These are phyloP conservation scores for Cebidichthys violaceus DNA, from an alignment of 2,113 vertebrate species.

Conservation along the genomic window DNA sequence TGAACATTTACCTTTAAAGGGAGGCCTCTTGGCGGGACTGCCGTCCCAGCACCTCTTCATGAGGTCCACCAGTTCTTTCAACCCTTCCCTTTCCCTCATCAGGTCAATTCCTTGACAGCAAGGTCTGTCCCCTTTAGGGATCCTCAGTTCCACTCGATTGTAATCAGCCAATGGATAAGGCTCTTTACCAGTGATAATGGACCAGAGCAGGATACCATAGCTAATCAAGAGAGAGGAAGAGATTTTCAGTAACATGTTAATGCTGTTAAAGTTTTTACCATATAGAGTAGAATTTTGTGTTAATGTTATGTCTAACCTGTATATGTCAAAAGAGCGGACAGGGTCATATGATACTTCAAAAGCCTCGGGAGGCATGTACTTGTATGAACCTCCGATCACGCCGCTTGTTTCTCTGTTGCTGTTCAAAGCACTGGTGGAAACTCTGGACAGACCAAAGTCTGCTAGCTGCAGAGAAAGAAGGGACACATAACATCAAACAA, in stretches of 20 bases:
- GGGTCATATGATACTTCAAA: constrained; percentile 66
- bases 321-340: constrained; percentile 79
- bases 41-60: constrained; percentile 61
- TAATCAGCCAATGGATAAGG: constrained; percentile 56
- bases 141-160: background rate
- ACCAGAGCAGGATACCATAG: constrained; percentile 81
- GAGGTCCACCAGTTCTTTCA: constrained; percentile 58
- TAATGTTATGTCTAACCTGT: constrained; percentile 74
- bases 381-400: constrained; percentile 71
- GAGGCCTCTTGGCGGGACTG: constrained; percentile 20
- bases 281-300: background rate
- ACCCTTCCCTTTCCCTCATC: background rate
- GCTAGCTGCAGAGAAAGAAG: constrained; percentile 79
- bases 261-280: background rate
- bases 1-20: constrained; percentile 24
- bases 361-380: constrained; percentile 87
- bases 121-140: constrained; percentile 37
- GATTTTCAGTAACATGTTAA: background rate
- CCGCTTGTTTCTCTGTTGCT: no score
- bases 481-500: background rate
- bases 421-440: constrained; percentile 64
- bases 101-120: fast-evolving
- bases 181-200: constrained; percentile 69
- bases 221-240: constrained; percentile 49
- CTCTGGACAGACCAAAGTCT: constrained; percentile 87